These are phyloP conservation scores for Neomorphus geoffroyi DNA, from an alignment of 2,797 vertebrate genomes.

Conservation along the genomic window DNA sequence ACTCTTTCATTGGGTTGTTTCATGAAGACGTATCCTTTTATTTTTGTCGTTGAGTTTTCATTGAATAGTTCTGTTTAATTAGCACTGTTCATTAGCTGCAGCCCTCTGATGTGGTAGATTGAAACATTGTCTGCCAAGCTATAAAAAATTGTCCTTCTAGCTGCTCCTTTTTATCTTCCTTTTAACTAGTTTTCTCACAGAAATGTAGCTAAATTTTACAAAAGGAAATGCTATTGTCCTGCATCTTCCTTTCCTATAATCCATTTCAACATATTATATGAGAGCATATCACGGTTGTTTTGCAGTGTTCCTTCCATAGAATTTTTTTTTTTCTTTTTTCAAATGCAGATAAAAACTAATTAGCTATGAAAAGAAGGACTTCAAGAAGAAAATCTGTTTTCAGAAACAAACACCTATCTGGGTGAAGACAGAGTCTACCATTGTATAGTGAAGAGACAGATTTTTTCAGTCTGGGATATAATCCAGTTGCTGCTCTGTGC, in stretches of 20 bases:
- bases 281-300: background rate
- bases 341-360: background rate
- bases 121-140: conserved; percentile 20
- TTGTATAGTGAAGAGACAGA: background rate
- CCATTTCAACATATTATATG: background rate
- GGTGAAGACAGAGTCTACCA: background rate
- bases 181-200: conserved; percentile 21
- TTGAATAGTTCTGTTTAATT: conserved; percentile 51
- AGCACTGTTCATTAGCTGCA: conserved; percentile 31
- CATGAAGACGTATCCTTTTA: background rate
- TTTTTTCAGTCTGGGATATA: background rate
- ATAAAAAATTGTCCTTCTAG: conserved; percentile 7
- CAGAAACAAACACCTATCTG: background rate
- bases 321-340: background rate
- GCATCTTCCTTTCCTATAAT: background rate
- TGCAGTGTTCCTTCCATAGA: background rate
- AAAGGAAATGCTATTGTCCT: background rate
- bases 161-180: conserved; percentile 20
- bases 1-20: background rate
- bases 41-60: conserved; percentile 19
- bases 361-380: background rate
- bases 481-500: background rate
- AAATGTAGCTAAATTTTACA: background rate
- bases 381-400: background rate
- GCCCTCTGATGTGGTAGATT: conserved; percentile 59